Evolutionary conservation across 2,113 vertebrate species (phyloP).

Genomic region (Holacanthus passer): DNA sequence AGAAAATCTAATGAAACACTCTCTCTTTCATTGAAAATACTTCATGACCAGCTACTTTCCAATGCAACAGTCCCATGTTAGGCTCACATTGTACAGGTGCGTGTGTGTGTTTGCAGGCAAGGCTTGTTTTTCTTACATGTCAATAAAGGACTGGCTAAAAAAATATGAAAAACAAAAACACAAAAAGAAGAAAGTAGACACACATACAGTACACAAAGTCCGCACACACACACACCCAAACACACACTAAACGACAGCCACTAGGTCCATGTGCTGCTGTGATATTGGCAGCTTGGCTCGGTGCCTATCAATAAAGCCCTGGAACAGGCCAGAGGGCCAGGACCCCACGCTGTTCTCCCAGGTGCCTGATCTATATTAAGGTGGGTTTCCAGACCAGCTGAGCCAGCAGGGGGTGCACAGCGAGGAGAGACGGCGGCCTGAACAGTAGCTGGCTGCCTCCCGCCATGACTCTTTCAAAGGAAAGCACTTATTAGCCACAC

Average conservation of each 20-base stretch:
- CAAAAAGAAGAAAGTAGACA: slow-evolving; percentile 1
- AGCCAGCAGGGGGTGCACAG: slow-evolving; percentile 63
- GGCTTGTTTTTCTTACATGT: slow-evolving; percentile 23
- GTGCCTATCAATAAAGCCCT: slow-evolving; percentile 73
- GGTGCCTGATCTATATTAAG: slow-evolving; percentile 65
- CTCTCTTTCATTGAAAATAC: background rate
- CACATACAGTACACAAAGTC: slow-evolving; percentile 3
- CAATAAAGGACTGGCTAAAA: slow-evolving; percentile 8
- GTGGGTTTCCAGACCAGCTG: slow-evolving; percentile 68
- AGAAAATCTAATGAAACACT: slow-evolving; percentile 5
- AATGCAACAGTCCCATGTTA: background rate
- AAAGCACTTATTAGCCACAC: slow-evolving; percentile 58
- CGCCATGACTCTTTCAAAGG: slow-evolving; percentile 43
- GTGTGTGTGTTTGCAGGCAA: background rate
- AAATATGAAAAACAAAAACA: slow-evolving; percentile 33
- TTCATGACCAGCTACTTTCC: background rate
- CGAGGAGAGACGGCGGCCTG: slow-evolving; percentile 35
- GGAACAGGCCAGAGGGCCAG: slow-evolving; percentile 59
- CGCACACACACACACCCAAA: slow-evolving; percentile 12
- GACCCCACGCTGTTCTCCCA: slow-evolving; percentile 72
- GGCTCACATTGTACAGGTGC: background rate
- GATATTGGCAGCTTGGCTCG: slow-evolving; percentile 71
- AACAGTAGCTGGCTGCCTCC: slow-evolving; percentile 67
- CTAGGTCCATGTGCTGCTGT: slow-evolving; percentile 68
- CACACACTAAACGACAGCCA: slow-evolving; percentile 52